Conservation (phyloP, 2,113 vertebrate genomes). For the Gavia stellata region DNA sequence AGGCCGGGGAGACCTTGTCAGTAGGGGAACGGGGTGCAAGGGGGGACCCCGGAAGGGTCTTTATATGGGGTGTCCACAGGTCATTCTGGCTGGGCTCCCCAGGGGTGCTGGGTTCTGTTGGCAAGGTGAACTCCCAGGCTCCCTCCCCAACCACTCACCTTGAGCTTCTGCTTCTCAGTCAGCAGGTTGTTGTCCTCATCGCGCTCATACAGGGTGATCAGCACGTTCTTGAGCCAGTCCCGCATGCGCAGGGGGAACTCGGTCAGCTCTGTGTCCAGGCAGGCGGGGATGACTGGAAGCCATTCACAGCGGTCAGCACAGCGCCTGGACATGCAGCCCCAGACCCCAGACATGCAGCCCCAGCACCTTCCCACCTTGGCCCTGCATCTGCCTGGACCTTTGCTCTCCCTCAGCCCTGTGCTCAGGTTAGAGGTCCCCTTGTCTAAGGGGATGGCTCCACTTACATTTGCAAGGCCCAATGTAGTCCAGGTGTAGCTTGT, state of each 20-base stretch:
- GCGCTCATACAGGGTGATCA: conserved; percentile 92
- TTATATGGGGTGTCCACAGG: not conserved
- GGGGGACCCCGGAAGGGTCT: not conserved
- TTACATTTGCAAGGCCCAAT: conserved; percentile 98
- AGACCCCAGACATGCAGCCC: not conserved
- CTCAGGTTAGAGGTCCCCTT: not conserved
- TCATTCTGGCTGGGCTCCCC: not conserved
- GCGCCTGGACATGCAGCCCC: not conserved
- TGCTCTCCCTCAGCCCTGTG: not conserved
- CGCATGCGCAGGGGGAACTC: conserved; percentile 99
- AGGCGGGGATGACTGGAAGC: conserved; percentile 83
- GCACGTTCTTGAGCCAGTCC: conserved; percentile 99
- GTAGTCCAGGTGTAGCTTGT: conserved; percentile 98
- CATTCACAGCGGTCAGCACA: not conserved
- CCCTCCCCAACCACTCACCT: conserved; percentile 68
- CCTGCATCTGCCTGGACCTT: not conserved
- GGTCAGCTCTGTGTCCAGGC: conserved; percentile 86
- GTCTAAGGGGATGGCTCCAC: not conserved
- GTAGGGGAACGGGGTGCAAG: not conserved
- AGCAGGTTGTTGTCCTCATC: conserved; percentile 95
- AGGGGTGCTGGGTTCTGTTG: not conserved
- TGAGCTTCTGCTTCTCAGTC: conserved; percentile 96
- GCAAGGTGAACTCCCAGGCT: not conserved
- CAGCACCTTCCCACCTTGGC: not conserved
- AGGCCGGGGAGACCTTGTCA: not conserved